These are phyloP conservation scores for Timema cristinae DNA, from an alignment of 2,888 invertebrate species.

Conservation along the genomic window DNA sequence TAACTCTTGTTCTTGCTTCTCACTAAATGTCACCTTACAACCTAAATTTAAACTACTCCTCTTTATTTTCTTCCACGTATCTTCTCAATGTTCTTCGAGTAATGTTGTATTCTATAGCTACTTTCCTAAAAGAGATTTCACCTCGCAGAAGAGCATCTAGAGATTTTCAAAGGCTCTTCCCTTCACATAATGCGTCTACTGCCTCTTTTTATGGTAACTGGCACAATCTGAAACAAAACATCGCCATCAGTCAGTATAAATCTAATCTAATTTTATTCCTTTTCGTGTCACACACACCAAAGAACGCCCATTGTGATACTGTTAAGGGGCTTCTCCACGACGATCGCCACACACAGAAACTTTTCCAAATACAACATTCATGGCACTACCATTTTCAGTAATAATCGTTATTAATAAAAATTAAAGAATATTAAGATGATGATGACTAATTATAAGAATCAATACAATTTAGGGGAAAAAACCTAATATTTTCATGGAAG, in stretches of 20 bases:
- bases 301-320: too few relatives aligned
- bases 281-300: too few relatives aligned
- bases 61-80: not conserved
- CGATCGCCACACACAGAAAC: too few relatives aligned
- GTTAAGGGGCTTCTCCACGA: too few relatives aligned
- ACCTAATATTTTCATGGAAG: too few relatives aligned
- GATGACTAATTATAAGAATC: too few relatives aligned
- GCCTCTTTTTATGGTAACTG: not conserved
- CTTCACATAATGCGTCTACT: not conserved
- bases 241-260: not conserved
- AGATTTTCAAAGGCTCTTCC: not conserved
- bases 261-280: not conserved
- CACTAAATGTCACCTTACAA: not conserved
- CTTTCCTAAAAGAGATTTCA: constrained; percentile 4
- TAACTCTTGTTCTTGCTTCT: constrained; percentile 4
- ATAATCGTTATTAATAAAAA: too few relatives aligned
- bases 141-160: not conserved
- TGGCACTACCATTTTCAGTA: too few relatives aligned
- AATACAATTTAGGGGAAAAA: too few relatives aligned
- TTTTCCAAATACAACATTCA: too few relatives aligned
- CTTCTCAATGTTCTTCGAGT: constrained; percentile 3
- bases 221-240: not conserved
- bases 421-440: too few relatives aligned
- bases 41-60: not conserved
- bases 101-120: constrained; percentile 8